Evolutionary conservation across 1,140 invertebrate species (phyloP), one percentile per base, ranked within the genome.

Genomic region (Habropoda laboriosa): DNA sequence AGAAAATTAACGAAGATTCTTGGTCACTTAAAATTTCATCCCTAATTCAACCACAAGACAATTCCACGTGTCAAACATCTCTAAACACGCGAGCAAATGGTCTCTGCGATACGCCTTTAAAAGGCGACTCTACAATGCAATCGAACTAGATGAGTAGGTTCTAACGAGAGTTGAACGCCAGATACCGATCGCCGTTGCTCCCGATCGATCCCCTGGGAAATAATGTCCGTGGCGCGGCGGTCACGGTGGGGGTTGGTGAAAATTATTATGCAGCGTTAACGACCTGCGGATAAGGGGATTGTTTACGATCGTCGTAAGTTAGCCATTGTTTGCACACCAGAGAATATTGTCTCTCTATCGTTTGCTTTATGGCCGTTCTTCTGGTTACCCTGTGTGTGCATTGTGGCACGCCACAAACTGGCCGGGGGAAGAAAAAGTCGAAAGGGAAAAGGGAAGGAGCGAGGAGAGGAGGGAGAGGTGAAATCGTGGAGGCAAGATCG

Each of bases 321-420:
- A 84, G 83, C 83, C 53, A 85, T 85, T 84, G 83, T 85, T 84
- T 84, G 83, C 73, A 55, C 82, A 77, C 49, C n/a, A 78, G 79
- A 81, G 79, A 84, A 84, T 85, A 85, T 85, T 85, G 82, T 85
- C 83, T 85, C 79, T 76, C 79, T 85, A 84, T 84, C 83, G 79
- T 78, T 70, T 84, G 82, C 49, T 85, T 84, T 85, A 85, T 73
- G 82, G 61, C 68, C 67, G 63, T 45, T 73, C 79, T 77, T 53
- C 60, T 47, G 80, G 76, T 83, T 84, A 84, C 73, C 49, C 67
- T 40, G 78, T 58, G 27, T 32, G 68, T 71, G 38, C 53, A 85
- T 77, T 70, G 79, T 77, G 72, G 55, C 57, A 40, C 35, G 79
- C 61, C 42, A 60, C 30, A 30, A 21, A 27, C 35, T 21, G 35